phyloP scores from a whole-genome alignment of 2,113 vertebrate genomes.

The Budorcas taxicolor region DNA sequence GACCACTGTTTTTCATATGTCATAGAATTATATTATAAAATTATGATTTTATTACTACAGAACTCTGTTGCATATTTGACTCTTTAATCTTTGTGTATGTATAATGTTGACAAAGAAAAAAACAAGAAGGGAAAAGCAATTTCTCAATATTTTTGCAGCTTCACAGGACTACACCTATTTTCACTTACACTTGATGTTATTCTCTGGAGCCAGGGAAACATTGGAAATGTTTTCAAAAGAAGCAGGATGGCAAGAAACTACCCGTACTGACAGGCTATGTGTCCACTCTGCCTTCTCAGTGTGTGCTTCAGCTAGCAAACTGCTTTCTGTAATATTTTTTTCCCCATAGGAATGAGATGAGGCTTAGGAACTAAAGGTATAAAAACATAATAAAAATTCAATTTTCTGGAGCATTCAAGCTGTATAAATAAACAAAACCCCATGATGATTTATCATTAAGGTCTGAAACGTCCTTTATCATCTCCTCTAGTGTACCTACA shows the following conservation, averaged over 20 bases:
- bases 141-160: neutral
- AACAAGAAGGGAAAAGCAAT: neutral
- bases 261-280: neutral
- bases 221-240: conserved; percentile 14
- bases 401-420: conserved; percentile 72
- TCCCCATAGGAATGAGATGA: conserved; percentile 40
- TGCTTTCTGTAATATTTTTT: conserved; percentile 41
- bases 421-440: conserved; percentile 67
- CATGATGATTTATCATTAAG: conserved; percentile 58
- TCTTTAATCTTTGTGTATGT: neutral
- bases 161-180: neutral
- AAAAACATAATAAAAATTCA: conserved; percentile 74
- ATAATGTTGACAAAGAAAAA: neutral
- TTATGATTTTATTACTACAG: neutral
- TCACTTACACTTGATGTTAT: neutral
- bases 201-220: conserved; percentile 28
- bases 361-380: conserved; percentile 58
- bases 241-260: conserved; percentile 20
- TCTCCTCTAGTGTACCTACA: conserved; percentile 13
- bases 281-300: conserved; percentile 21
- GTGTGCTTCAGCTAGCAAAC: neutral
- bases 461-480: conserved; percentile 61
- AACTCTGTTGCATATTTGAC: neutral
- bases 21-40: neutral
- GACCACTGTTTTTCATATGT: neutral